Percentiles rank a stretch among this genome's conserved stretches.
Evolutionary conservation across 2,113 vertebrate genomes (phyloP).

Genomic region (Isichthys henryi): DNA sequence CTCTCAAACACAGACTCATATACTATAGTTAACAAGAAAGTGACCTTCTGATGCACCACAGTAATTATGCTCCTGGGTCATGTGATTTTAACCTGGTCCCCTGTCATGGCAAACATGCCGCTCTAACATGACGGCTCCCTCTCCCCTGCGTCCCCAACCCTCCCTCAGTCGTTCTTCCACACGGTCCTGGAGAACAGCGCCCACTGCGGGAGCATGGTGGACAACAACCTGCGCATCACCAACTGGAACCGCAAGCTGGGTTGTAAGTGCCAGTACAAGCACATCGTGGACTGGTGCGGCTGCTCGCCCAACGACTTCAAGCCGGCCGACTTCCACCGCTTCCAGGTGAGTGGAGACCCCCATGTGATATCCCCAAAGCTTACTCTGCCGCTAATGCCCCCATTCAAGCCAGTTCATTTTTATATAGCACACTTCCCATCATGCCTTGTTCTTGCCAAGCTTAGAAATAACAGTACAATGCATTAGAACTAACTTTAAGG

Average conservation of each 20-base stretch:
- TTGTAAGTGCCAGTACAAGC: constrained; percentile 91
- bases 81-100: neutral
- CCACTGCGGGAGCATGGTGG: constrained; percentile 82
- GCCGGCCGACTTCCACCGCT: constrained; percentile 87
- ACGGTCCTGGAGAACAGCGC: constrained; percentile 85
- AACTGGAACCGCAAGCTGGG: constrained; percentile 93
- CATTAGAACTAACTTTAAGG: neutral
- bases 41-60: neutral
- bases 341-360: constrained; percentile 73
- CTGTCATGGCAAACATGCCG: neutral
- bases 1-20: neutral
- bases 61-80: neutral
- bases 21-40: neutral
- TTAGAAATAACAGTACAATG: neutral
- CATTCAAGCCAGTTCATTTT: neutral
- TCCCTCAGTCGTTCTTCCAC: constrained; percentile 76
- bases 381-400: neutral
- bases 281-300: constrained; percentile 92
- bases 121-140: neutral
- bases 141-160: neutral
- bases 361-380: neutral
- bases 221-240: constrained; percentile 89
- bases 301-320: constrained; percentile 88
- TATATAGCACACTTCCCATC: neutral
- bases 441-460: neutral